phyloP scores from a whole-genome alignment of 2,888 invertebrate genomes.

The Nemapogon koenigi region DNA sequence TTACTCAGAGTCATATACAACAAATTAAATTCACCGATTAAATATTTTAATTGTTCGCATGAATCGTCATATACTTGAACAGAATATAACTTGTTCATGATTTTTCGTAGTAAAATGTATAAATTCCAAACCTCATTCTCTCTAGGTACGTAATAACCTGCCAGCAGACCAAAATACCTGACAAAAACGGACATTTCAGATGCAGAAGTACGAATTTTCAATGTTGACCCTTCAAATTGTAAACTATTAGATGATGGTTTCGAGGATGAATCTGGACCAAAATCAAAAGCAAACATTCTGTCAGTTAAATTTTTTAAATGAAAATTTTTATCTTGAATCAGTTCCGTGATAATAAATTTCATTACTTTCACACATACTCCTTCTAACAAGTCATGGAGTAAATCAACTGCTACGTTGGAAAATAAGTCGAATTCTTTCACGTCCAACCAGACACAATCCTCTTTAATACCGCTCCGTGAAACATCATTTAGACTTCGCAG shows the following conservation, averaged over 20 bases:
- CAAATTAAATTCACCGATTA: neutral
- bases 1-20: neutral
- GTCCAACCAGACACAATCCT: constrained; percentile 17
- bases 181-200: constrained; percentile 2
- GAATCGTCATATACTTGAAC: neutral
- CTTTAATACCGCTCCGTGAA: constrained; percentile 16
- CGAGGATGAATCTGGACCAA: constrained; percentile 1
- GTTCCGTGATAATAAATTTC: constrained; percentile 8
- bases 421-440: constrained; percentile 18
- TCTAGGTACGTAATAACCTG: constrained; percentile 11
- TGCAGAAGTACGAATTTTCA: constrained; percentile 1
- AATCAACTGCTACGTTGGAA: constrained; percentile 18
- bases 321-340: constrained; percentile 5
- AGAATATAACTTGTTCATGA: neutral
- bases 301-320: constrained; percentile 1
- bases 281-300: constrained; percentile 3
- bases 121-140: constrained; percentile 11
- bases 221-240: neutral
- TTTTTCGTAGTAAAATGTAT: constrained; percentile 7
- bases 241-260: constrained; percentile 1
- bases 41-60: neutral
- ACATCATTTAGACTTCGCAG: neutral
- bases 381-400: constrained; percentile 21
- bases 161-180: constrained; percentile 9
- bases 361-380: constrained; percentile 17